These are phyloP conservation scores for Antedon bifida DNA, from an alignment of 35 echinoderm and acorn worm species.

Conservation along the genomic window DNA sequence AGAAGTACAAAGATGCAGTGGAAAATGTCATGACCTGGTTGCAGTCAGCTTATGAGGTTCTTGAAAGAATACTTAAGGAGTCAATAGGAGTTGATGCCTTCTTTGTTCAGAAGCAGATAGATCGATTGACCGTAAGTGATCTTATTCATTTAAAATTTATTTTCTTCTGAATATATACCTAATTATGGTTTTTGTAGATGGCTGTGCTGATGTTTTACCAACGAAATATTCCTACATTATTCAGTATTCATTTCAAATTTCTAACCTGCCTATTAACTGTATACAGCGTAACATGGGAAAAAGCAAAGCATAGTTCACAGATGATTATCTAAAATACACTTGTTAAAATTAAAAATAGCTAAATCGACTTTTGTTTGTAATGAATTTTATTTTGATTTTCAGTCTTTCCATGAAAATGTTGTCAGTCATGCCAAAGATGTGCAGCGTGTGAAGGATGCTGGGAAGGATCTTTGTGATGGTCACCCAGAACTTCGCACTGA, in stretches of 20 bases:
- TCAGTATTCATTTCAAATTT: no score
- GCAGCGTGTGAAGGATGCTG: slow-evolving; percentile 50
- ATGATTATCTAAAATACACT: no score
- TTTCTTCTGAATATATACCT: background rate
- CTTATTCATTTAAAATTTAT: background rate
- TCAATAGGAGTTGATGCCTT: slow-evolving; percentile 78
- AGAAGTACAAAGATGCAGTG: slow-evolving; percentile 45
- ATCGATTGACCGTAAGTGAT: slow-evolving; percentile 43
- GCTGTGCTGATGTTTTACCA: no score
- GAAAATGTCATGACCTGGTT: slow-evolving; percentile 46
- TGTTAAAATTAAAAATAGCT: no score
- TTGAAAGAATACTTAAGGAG: slow-evolving; percentile 55
- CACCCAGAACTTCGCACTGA: slow-evolving; percentile 60
- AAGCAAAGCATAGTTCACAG: no score
- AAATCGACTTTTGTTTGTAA: no score
- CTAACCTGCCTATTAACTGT: no score
- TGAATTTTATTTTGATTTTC: background rate
- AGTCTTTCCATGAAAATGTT: slow-evolving; percentile 65
- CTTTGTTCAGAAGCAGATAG: slow-evolving; percentile 77
- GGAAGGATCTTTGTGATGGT: slow-evolving; percentile 50
- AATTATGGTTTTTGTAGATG: no score
- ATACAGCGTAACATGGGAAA: no score
- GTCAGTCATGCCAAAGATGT: slow-evolving; percentile 46
- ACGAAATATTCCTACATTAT: background rate
- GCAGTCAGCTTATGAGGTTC: slow-evolving; percentile 45